Evolutionary conservation across 2,888 invertebrate species (phyloP).

Genomic region (Lasioglossum oenotherae): DNA sequence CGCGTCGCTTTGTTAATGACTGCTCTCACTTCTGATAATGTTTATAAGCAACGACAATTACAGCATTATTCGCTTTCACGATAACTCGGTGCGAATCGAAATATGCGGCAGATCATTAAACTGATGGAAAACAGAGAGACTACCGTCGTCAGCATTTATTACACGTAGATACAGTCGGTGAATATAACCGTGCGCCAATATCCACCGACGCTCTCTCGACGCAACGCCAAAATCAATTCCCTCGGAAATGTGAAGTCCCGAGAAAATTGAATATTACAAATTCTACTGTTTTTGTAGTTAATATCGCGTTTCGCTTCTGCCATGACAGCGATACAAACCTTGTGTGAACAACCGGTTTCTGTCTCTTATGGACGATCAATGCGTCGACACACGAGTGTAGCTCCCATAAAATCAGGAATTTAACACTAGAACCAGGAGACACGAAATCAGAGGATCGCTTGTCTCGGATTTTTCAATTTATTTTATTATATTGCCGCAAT

Average conservation of each 20-base stretch:
- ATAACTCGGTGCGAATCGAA: background rate
- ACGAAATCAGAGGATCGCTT: background rate
- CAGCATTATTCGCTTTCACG: background rate
- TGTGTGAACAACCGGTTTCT: background rate
- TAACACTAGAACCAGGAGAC: background rate
- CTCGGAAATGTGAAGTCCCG: background rate
- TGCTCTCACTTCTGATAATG: background rate
- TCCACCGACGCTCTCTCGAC: background rate
- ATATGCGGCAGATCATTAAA: background rate
- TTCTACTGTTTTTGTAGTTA: background rate
- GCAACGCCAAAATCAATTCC: background rate
- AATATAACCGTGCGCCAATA: background rate
- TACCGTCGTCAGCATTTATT: background rate
- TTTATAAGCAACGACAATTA: constrained; percentile 4
- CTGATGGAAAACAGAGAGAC: background rate
- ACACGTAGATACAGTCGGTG: background rate
- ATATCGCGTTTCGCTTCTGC: background rate
- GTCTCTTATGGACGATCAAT: background rate
- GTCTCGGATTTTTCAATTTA: background rate
- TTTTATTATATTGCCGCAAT: background rate
- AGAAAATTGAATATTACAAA: constrained; percentile 1
- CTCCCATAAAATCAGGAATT: background rate
- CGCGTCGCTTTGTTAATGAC: background rate
- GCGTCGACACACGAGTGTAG: background rate
- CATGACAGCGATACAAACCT: background rate